phyloP scores from a whole-genome alignment of 2,797 vertebrate genomes.

The Poliocrania exsul region DNA sequence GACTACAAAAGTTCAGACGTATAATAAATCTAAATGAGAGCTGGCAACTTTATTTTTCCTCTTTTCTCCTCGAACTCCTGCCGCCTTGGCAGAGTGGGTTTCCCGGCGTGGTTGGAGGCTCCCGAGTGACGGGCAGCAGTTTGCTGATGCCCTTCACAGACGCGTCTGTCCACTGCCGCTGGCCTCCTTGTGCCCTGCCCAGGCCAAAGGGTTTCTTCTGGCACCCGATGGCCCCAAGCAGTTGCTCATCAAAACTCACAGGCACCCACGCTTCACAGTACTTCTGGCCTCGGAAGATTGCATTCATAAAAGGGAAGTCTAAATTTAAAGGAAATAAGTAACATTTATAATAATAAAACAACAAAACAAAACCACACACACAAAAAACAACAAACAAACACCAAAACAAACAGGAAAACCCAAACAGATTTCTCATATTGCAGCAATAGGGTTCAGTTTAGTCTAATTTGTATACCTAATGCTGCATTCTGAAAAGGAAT shows the following conservation, averaged over 20 bases:
- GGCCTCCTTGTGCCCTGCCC: not conserved
- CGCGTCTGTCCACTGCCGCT: not conserved
- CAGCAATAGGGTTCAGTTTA: not conserved
- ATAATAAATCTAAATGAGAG: conserved; percentile 72
- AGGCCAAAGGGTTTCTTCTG: not conserved
- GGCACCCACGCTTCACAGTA: not conserved
- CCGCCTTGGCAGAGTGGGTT: not conserved
- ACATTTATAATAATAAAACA: not conserved
- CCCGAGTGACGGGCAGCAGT: not conserved
- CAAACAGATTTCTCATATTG: not conserved
- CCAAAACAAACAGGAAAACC: not conserved
- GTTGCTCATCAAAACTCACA: not conserved
- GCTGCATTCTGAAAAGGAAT: not conserved
- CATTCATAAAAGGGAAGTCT: not conserved
- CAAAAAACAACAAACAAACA: not conserved
- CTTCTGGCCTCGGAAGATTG: not conserved
- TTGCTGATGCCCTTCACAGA: not conserved
- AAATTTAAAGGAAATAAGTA: not conserved
- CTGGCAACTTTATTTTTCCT: not conserved
- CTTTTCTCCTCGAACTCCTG: not conserved
- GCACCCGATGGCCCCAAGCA: not conserved
- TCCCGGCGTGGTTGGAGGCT: not conserved
- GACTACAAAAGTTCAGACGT: conserved; percentile 76
- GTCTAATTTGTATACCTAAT: not conserved
- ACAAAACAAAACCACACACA: not conserved